Percentiles rank a stretch among this genome's conserved stretches.
phyloP scores from a whole-genome alignment of 2,888 invertebrate genomes.

The Maniola hyperantus region DNA sequence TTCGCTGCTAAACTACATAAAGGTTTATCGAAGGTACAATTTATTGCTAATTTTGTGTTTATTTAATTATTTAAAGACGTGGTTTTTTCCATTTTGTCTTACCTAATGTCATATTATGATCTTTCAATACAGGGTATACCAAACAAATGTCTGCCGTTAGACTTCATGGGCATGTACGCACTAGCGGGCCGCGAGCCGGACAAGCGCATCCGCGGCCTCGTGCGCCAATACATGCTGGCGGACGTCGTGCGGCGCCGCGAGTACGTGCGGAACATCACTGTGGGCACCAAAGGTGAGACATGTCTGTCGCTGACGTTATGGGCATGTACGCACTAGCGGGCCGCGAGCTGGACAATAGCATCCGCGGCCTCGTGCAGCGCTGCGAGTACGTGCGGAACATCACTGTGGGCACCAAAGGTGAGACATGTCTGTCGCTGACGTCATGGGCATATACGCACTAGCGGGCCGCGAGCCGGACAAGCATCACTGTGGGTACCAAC shows the following conservation, averaged over 20 bases:
- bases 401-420: constrained; percentile 69
- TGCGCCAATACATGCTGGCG: constrained; percentile 92
- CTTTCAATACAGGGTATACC: constrained; percentile 86
- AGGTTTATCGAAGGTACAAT: constrained; percentile 84
- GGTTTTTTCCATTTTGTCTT: too few species aligned
- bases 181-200: constrained; percentile 95
- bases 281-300: constrained; percentile 49
- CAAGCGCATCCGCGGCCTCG: constrained; percentile 85
- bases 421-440: constrained; percentile 94
- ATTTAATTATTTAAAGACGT: not conserved
- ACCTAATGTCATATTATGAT: too few species aligned
- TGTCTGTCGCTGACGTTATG: constrained; percentile 98
- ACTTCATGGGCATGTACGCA: constrained; percentile 98
- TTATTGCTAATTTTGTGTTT: not conserved
- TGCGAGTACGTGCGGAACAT: constrained; percentile 95
- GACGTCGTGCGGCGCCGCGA: constrained; percentile 96
- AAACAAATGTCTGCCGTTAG: constrained; percentile 94
- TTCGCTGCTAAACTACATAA: constrained; percentile 97
- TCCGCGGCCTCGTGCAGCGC: constrained; percentile 87
- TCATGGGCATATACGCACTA: constrained; percentile 97
- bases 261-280: constrained; percentile 92
- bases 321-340: constrained; percentile 96
- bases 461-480: constrained; percentile 94
- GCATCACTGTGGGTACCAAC: too few species aligned
- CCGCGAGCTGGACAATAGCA: constrained; percentile 91